Conservation (phyloP, 2,888 invertebrate species). For the Cancer borealis region DNA sequence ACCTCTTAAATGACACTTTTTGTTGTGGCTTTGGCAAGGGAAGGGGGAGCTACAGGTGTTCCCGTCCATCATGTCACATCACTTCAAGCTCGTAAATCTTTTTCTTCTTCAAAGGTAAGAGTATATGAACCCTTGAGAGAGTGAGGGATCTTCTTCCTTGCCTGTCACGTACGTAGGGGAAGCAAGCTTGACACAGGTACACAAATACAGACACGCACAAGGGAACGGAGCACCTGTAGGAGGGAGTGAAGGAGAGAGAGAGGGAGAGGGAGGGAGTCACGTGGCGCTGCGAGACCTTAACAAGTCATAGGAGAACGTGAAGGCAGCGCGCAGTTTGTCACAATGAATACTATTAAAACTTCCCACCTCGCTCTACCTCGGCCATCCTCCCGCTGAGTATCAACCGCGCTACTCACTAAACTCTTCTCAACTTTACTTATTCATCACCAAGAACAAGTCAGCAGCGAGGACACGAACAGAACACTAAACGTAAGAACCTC, state of each 20-base stretch:
- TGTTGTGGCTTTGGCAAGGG: background rate
- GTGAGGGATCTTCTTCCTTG: background rate
- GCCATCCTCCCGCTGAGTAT: background rate
- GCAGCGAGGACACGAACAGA: background rate
- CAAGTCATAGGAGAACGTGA: background rate
- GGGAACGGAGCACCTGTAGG: background rate
- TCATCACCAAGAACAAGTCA: background rate
- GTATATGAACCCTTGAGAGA: background rate
- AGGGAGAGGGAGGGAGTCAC: background rate
- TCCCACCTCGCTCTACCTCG: background rate
- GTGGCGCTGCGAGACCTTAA: background rate
- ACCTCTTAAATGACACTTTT: background rate
- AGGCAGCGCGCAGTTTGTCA: background rate
- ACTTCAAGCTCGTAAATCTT: constrained; percentile 2
- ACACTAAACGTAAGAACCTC: background rate
- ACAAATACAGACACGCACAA: background rate
- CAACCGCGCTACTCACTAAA: background rate
- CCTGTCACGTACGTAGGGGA: background rate
- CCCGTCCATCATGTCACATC: constrained; percentile 17
- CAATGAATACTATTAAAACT: background rate
- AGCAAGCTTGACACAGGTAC: background rate
- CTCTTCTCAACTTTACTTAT: background rate
- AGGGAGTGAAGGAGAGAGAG: background rate
- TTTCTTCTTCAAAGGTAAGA: background rate
- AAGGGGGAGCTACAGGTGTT: background rate